phyloP scores from a whole-genome alignment of 2,888 invertebrate genomes.

The Zaprionus bogoriensis region DNA sequence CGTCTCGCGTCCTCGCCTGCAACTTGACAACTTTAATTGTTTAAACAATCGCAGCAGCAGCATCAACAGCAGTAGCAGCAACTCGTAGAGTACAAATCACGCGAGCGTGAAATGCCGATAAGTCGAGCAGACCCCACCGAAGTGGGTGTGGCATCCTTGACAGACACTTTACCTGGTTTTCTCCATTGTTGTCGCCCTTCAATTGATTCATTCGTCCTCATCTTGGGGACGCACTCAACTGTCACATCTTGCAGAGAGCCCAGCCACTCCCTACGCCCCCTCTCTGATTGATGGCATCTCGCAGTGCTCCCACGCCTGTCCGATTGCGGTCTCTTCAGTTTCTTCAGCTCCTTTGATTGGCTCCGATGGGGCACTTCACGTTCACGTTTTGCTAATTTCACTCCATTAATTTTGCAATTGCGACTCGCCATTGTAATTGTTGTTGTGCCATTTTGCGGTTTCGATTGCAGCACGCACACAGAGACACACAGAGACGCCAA shows the following conservation, averaged over 20 bases:
- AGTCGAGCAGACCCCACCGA: constrained; percentile 2
- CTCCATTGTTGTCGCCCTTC: neutral
- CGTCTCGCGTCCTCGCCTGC: neutral
- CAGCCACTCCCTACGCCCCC: too few relatives aligned
- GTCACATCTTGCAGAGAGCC: constrained; percentile 31
- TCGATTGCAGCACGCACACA: constrained; percentile 7
- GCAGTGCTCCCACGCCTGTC: constrained; percentile 43
- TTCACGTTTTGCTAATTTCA: constrained; percentile 71
- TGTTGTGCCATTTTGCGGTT: constrained; percentile 50
- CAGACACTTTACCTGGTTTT: neutral
- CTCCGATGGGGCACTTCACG: constrained; percentile 3
- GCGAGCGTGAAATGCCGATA: constrained; percentile 46
- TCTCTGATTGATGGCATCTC: too few relatives aligned
- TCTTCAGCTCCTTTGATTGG: too few relatives aligned
- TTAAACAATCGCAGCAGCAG: constrained; percentile 27
- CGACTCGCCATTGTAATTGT: constrained; percentile 34
- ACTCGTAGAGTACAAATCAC: constrained; percentile 26
- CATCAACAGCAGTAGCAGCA: constrained; percentile 20
- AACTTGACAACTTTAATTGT: constrained; percentile 43
- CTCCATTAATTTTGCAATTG: constrained; percentile 57
- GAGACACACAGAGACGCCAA: neutral
- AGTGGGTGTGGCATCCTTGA: constrained; percentile 10
- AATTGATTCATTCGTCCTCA: constrained; percentile 10
- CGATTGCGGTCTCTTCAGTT: constrained; percentile 30
- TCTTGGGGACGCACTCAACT: constrained; percentile 17